Percentiles rank a stretch among this genome's conserved stretches.
phyloP scores from a whole-genome alignment of 2,113 vertebrate species.

The Archilochus colubris region DNA sequence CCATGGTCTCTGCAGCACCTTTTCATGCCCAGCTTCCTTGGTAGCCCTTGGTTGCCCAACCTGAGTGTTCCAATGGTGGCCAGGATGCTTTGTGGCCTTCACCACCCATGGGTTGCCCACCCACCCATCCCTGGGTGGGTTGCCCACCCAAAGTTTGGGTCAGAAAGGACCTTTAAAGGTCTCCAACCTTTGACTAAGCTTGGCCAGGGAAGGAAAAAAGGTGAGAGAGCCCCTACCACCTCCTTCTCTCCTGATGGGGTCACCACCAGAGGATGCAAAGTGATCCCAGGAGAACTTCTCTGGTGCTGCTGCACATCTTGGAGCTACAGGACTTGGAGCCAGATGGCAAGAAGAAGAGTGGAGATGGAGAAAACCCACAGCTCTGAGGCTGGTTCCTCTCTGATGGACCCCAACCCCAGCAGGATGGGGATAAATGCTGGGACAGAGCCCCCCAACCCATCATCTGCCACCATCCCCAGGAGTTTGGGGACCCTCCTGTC shows the following conservation, averaged over 20 bases:
- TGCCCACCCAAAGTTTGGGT: too few relatives aligned
- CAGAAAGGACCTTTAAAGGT: too few relatives aligned
- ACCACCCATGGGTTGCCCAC: too few relatives aligned
- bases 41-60: too few relatives aligned
- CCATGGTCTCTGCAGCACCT: background rate
- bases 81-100: too few relatives aligned
- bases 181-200: too few relatives aligned
- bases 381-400: background rate
- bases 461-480: background rate
- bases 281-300: background rate
- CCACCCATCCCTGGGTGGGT: background rate
- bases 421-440: accelerated
- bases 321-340: background rate
- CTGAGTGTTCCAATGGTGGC: too few relatives aligned
- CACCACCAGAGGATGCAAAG: background rate
- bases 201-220: background rate
- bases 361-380: accelerated
- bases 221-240: background rate
- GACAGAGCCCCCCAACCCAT: background rate
- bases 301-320: accelerated
- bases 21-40: too few relatives aligned
- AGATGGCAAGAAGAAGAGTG: background rate
- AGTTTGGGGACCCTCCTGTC: accelerated
- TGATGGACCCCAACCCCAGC: accelerated
- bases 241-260: background rate